Conservation (phyloP, 2,888 invertebrate species). For the Pachycephus smyrnensis region DNA sequence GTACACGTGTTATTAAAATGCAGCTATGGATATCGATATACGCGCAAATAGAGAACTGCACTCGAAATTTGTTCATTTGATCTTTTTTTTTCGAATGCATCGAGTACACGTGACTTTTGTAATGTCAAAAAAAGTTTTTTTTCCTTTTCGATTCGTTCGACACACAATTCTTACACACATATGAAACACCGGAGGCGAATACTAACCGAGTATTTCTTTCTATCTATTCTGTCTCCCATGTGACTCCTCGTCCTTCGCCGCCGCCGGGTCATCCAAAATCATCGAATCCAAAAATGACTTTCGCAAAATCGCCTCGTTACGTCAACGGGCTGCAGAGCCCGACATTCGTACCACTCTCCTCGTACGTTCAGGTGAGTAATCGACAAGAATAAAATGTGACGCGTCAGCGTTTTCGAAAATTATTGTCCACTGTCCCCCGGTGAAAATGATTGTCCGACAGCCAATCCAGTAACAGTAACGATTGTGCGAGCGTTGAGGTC, state of each 20-base stretch:
- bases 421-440: too few species aligned
- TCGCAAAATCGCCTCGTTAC: background rate
- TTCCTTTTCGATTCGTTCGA: too few species aligned
- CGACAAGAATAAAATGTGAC: background rate
- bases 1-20: too few species aligned
- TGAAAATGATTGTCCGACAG: too few species aligned
- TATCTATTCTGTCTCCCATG: constrained; percentile 52
- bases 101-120: background rate
- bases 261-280: constrained; percentile 37
- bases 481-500: background rate
- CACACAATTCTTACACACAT: too few species aligned
- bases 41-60: too few species aligned
- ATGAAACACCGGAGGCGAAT: constrained; percentile 16
- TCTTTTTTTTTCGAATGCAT: background rate
- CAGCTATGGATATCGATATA: too few species aligned
- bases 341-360: constrained; percentile 49
- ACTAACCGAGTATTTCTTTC: constrained; percentile 57
- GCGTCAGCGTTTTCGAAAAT: too few species aligned
- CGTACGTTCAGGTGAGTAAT: constrained; percentile 57
- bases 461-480: background rate
- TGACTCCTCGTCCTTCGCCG: constrained; percentile 48
- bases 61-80: too few species aligned
- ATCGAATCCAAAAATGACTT: constrained; percentile 13
- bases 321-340: constrained; percentile 37
- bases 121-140: too few species aligned